Evolutionary conservation across 2,888 invertebrate species (phyloP), one percentile per base, ranked within the genome.

Genomic region (Timandra comae): DNA sequence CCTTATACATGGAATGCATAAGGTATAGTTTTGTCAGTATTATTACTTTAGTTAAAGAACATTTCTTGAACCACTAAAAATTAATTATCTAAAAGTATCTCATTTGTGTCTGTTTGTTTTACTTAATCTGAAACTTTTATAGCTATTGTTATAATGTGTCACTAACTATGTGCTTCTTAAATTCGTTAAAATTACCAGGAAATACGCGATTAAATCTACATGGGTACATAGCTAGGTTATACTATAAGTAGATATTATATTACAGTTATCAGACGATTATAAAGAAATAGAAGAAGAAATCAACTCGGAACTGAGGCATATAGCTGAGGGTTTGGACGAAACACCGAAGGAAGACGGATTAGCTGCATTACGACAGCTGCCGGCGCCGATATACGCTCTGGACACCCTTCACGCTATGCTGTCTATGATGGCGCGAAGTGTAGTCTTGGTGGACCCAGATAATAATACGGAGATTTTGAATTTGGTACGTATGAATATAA

Each of bases 331-430:
- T 0, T 13, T 30, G 7, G 32, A 41, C 12, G 29, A 33, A 1
- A 43, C 39, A 5, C 46, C 43, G 10, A 53, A 55, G 3, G 75
- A 77, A 12, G 76, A 79, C 23, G 55, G 60, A 1, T 43, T 84
- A 2, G 60, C 56, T 1, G 63, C 66, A 1, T 40, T 86, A 27
- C 60, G 63, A 27, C 86, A 86, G 52, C 35, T 78, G 21, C 84
- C 85, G 1, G 77, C 71, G 0, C 86, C 86, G 0, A 30, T 78
- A n/a, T 86, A 59, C 44, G 74, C 77, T 0, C 52, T 86, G 12
- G 79, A 86, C 7, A 62, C 73, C 0, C 33, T 72, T 1, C 68
- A 77, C 22, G 42, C 69, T 2, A 60, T 80, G 2, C 48, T 81
- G 7, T 63, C 73, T 7, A 56, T 63, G 1, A 68, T 86, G 72